These are phyloP conservation scores for Acleris literana DNA, from an alignment of 2,888 invertebrate genomes.

Conservation along the genomic window DNA sequence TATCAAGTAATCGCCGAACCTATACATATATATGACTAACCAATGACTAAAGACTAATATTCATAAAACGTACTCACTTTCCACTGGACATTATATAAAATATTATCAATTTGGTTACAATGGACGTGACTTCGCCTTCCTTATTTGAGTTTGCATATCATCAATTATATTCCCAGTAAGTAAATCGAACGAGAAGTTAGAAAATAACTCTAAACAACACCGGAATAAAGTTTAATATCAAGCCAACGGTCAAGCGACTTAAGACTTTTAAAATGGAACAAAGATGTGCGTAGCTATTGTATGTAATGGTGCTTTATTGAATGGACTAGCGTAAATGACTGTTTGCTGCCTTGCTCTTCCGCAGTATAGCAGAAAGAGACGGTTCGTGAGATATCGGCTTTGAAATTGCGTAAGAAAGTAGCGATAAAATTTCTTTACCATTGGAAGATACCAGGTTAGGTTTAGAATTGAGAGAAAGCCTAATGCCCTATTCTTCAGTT, in stretches of 20 bases:
- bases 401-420: conserved; percentile 13
- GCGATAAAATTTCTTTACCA: neutral
- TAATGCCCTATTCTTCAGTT: too few relatives aligned
- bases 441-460: neutral
- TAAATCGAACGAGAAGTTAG: too few relatives aligned
- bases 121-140: conserved; percentile 48
- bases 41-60: conserved; percentile 27
- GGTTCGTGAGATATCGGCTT: neutral
- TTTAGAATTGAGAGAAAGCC: too few relatives aligned
- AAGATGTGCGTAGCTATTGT: conserved; percentile 5
- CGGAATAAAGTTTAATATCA: too few relatives aligned
- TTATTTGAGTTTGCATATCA: conserved; percentile 47
- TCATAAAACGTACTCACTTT: conserved; percentile 34
- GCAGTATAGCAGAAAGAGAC: conserved; percentile 14
- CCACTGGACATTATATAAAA: conserved; percentile 32
- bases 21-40: conserved; percentile 30
- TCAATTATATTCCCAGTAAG: neutral
- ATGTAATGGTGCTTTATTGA: conserved; percentile 15
- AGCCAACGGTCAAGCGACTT: too few relatives aligned
- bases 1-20: conserved; percentile 29
- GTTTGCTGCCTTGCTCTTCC: conserved; percentile 4
- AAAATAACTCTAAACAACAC: too few relatives aligned
- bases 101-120: conserved; percentile 34
- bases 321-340: conserved; percentile 18
- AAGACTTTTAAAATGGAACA: too few relatives aligned